phyloP scores from a whole-genome alignment of 2,113 vertebrate genomes.

The Andinoacara biseriatus region DNA sequence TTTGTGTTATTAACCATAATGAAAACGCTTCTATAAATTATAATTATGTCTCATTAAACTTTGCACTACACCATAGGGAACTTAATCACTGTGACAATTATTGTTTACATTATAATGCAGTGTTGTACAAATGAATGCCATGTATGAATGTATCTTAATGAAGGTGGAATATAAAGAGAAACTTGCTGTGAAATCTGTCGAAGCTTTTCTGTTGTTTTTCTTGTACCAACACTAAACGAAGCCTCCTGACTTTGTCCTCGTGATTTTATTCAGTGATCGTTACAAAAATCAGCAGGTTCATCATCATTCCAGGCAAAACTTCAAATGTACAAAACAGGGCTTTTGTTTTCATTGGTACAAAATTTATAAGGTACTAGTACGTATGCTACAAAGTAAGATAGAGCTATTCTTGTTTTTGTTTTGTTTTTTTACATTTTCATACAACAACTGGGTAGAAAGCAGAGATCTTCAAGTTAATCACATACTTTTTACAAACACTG shows the following conservation, averaged over 20 bases:
- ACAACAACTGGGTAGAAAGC: constrained; percentile 67
- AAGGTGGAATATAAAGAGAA: constrained; percentile 19
- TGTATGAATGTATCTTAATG: not conserved
- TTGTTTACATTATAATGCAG: constrained; percentile 47
- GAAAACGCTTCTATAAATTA: not conserved
- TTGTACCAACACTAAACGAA: constrained; percentile 16
- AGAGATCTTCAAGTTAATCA: constrained; percentile 58
- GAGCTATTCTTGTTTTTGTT: constrained; percentile 18
- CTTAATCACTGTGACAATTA: not conserved
- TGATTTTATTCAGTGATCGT: constrained; percentile 63
- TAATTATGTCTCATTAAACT: constrained; percentile 3
- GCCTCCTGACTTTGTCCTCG: constrained; percentile 19
- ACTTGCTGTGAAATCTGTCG: not conserved
- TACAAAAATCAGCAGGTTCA: constrained; percentile 59
- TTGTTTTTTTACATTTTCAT: constrained; percentile 20
- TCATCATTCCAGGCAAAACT: constrained; percentile 55
- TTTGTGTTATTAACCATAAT: not conserved
- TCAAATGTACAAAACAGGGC: constrained; percentile 58
- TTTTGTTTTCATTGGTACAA: constrained; percentile 63
- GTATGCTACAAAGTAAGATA: constrained; percentile 68
- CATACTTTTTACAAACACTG: constrained; percentile 54
- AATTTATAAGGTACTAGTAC: constrained; percentile 64
- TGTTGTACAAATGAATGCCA: not conserved
- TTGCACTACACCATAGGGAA: constrained; percentile 31
- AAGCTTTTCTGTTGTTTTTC: not conserved